Evolutionary conservation across 2,888 invertebrate species (phyloP).

Genomic region (Apotomis betuletana): DNA sequence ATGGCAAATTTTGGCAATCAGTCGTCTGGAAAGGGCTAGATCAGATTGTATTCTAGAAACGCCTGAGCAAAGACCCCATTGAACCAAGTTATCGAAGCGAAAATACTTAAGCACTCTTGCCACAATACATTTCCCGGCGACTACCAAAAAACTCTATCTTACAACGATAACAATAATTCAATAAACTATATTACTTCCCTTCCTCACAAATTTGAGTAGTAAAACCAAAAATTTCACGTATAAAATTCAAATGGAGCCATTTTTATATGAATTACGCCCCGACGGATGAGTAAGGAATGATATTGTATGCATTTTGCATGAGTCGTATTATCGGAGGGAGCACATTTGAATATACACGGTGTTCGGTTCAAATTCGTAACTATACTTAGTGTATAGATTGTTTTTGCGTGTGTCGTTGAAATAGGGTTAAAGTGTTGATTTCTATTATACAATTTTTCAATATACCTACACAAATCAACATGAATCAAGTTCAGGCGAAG

Average conservation of each 20-base stretch:
- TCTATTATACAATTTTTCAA: no score
- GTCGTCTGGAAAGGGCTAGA: no score
- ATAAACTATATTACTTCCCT: conserved; percentile 41
- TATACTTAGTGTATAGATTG: not conserved
- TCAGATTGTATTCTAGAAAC: no score
- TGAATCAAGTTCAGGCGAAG: no score
- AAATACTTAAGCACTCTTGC: conserved; percentile 16
- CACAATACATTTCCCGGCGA: conserved; percentile 16
- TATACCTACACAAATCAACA: no score
- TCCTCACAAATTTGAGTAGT: conserved; percentile 34
- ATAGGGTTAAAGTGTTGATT: not conserved
- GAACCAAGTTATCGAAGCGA: conserved; percentile 12
- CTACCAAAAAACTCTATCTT: conserved; percentile 32
- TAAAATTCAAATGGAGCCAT: conserved; percentile 79
- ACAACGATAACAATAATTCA: conserved; percentile 40
- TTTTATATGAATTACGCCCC: conserved; percentile 79
- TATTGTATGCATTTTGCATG: conserved; percentile 83
- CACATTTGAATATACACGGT: conserved; percentile 78
- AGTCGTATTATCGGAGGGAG: conserved; percentile 78
- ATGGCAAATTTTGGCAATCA: no score
- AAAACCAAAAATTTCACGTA: conserved; percentile 52
- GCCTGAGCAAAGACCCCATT: not conserved
- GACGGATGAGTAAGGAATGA: conserved; percentile 79
- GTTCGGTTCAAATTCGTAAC: conserved; percentile 30
- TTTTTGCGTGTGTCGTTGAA: conserved; percentile 3